Conservation (phyloP, 2,797 vertebrate genomes). For the Sebastes variabilis region DNA sequence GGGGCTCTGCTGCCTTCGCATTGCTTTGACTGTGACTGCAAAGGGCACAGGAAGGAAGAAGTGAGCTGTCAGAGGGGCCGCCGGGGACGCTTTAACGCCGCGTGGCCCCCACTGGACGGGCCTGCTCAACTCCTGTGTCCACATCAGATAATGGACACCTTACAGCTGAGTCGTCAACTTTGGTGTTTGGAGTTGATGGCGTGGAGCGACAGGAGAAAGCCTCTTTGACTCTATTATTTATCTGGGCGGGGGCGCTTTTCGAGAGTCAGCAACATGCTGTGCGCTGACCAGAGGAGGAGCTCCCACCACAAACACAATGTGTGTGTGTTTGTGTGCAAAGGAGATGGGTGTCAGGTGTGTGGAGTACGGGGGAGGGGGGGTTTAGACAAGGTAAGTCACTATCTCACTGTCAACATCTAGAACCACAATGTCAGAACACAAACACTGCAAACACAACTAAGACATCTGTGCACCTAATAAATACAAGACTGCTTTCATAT, state of each 20-base stretch:
- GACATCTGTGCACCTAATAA: background rate
- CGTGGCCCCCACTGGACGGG: slow-evolving; percentile 28
- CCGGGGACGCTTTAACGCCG: slow-evolving; percentile 47
- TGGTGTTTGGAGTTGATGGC: slow-evolving; percentile 59
- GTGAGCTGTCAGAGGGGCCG: slow-evolving; percentile 61
- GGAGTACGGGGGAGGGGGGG: background rate
- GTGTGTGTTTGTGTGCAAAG: background rate
- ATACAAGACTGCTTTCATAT: background rate
- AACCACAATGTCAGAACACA: slow-evolving; percentile 31
- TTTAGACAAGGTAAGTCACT: slow-evolving; percentile 15
- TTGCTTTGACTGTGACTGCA: slow-evolving; percentile 52
- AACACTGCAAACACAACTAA: background rate
- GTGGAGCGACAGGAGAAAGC: slow-evolving; percentile 64
- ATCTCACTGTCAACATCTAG: slow-evolving; percentile 26
- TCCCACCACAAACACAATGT: slow-evolving; percentile 23
- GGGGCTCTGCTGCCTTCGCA: slow-evolving; percentile 24
- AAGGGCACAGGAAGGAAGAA: slow-evolving; percentile 59
- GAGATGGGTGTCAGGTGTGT: background rate
- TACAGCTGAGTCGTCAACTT: slow-evolving; percentile 71
- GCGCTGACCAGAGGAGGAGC: slow-evolving; percentile 41
- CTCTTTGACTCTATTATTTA: slow-evolving; percentile 73
- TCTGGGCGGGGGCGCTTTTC: slow-evolving; percentile 42
- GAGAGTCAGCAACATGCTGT: slow-evolving; percentile 63
- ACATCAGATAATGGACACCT: slow-evolving; percentile 71
- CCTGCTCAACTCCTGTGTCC: slow-evolving; percentile 50